Conservation (phyloP, 2,797 vertebrate genomes). For the Poecile montanus region DNA sequence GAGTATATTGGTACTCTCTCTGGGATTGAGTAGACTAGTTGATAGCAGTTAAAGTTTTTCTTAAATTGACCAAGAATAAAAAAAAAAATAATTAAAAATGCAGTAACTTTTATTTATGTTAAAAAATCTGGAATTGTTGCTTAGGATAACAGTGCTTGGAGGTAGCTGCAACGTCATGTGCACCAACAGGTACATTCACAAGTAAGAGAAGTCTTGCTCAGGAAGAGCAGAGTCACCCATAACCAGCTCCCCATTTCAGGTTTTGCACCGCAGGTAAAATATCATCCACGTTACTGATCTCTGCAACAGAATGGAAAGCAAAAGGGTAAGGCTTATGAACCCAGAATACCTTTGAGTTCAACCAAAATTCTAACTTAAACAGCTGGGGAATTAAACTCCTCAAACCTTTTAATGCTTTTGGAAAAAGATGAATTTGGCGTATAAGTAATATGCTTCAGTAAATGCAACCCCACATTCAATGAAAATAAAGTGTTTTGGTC, state of each 20-base stretch:
- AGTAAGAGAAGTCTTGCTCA: not conserved
- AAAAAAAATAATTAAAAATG: not conserved
- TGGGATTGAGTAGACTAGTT: not conserved
- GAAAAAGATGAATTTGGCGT: not conserved
- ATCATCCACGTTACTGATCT: slow-evolving; percentile 81
- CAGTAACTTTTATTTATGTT: slow-evolving; percentile 26
- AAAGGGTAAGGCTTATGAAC: accelerated
- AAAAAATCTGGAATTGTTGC: not conserved
- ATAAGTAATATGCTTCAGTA: not conserved
- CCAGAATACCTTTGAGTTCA: not conserved
- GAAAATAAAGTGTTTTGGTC: not conserved
- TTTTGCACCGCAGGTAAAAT: slow-evolving; percentile 83
- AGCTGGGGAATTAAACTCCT: not conserved
- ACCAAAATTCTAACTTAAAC: not conserved
- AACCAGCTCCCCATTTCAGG: slow-evolving; percentile 74
- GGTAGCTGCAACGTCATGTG: not conserved
- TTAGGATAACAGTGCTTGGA: not conserved
- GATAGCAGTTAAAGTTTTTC: not conserved
- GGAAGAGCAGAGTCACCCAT: slow-evolving; percentile 8
- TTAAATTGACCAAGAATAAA: not conserved
- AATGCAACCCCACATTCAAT: not conserved
- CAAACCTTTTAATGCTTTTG: not conserved
- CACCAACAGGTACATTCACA: not conserved
- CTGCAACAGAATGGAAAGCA: slow-evolving; percentile 74
- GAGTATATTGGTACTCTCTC: not conserved